Percentiles rank a stretch among this genome's conserved stretches.
phyloP scores from a whole-genome alignment of 2,797 vertebrate species.

The Naso thynnoides region DNA sequence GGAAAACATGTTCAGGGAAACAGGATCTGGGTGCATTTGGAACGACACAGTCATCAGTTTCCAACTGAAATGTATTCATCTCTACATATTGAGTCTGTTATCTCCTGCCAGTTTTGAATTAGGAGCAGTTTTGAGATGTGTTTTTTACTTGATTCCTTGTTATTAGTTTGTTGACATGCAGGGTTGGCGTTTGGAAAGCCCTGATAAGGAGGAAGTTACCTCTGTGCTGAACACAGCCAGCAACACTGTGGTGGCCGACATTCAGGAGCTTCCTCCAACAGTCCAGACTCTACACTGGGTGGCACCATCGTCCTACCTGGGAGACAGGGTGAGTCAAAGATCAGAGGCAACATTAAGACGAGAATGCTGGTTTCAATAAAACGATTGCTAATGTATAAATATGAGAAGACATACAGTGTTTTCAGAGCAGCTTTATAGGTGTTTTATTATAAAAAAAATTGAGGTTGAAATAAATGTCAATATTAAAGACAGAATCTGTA shows the following conservation, averaged over 20 bases:
- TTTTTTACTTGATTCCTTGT: background rate
- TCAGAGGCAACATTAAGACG: background rate
- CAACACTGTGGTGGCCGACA: constrained; percentile 91
- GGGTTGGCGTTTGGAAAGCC: constrained; percentile 88
- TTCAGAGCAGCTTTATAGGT: background rate
- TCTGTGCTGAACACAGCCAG: constrained; percentile 90
- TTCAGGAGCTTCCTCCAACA: constrained; percentile 90
- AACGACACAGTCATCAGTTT: background rate
- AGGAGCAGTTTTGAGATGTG: background rate
- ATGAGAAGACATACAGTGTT: background rate
- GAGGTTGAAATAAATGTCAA: background rate
- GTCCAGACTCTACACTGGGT: constrained; percentile 89
- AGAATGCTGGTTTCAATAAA: background rate
- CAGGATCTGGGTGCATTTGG: background rate
- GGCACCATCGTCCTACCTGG: constrained; percentile 90
- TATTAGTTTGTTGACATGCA: constrained; percentile 92
- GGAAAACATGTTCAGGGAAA: too few relatives aligned
- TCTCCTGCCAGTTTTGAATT: background rate
- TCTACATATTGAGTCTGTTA: background rate
- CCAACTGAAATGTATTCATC: background rate
- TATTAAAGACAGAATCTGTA: too few relatives aligned
- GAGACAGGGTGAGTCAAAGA: constrained; percentile 87
- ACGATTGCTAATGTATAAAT: background rate
- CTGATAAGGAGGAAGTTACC: constrained; percentile 81
- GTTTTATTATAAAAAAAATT: background rate